Conservation (phyloP, 2,113 vertebrate species). For the Dasyornis broadbenti region DNA sequence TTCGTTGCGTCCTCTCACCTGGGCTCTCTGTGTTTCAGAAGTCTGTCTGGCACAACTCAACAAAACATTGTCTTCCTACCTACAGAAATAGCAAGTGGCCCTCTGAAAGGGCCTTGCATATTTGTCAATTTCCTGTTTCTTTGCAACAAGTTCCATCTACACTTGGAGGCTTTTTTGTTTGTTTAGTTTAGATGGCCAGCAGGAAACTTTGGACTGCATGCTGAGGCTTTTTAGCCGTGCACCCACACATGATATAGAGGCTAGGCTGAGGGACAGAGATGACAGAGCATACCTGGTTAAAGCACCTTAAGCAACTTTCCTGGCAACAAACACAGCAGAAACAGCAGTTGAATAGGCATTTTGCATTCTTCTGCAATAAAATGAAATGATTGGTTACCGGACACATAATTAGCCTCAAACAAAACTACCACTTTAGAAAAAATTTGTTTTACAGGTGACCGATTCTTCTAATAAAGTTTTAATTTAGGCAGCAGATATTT, state of each 20-base stretch:
- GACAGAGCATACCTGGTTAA: conserved; percentile 73
- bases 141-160: neutral
- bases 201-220: neutral
- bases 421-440: neutral
- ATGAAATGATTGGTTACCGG: neutral
- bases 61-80: neutral
- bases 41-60: neutral
- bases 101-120: neutral
- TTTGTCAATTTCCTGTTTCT: neutral
- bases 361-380: conserved; percentile 50
- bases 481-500: neutral
- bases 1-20: neutral
- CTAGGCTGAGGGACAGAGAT: neutral
- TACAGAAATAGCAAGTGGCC: neutral
- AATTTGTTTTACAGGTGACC: neutral
- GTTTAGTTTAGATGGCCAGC: neutral
- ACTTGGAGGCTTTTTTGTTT: neutral
- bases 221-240: neutral
- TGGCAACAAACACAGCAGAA: conserved; percentile 62
- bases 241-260: neutral
- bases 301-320: conserved; percentile 45
- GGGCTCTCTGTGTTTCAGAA: neutral
- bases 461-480: neutral
- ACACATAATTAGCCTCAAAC: neutral
- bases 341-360: conserved; percentile 47